phyloP scores from a whole-genome alignment of 92 coral and sea anemone genomes.

The Micromussa lordhowensis region DNA sequence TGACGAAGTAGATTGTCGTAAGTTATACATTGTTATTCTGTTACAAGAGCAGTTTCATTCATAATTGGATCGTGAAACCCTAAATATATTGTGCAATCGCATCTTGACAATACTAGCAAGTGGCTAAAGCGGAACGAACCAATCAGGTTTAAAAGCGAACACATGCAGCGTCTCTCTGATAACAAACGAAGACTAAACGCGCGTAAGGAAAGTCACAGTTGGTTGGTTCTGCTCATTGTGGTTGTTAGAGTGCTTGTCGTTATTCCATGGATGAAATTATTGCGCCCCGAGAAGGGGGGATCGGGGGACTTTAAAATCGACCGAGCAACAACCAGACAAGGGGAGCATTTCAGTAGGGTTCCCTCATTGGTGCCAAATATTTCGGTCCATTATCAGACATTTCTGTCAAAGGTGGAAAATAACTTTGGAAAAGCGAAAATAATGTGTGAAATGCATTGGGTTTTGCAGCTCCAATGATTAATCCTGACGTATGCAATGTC shows the following conservation, averaged over 20 bases:
- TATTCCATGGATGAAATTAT: too few relatives aligned
- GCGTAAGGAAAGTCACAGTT: too few relatives aligned
- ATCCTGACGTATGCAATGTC: conserved; percentile 67
- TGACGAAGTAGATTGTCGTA: conserved; percentile 82
- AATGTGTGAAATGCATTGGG: neutral
- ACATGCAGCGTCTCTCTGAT: too few relatives aligned
- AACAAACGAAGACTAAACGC: neutral
- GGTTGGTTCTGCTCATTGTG: too few relatives aligned
- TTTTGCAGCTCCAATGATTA: conserved; percentile 69
- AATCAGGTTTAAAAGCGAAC: too few relatives aligned
- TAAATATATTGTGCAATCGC: neutral
- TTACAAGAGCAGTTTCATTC: too few relatives aligned
- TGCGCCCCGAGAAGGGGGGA: too few relatives aligned
- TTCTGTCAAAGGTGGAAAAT: neutral
- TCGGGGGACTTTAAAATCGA: too few relatives aligned
- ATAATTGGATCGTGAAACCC: neutral
- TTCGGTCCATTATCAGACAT: neutral
- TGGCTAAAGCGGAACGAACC: too few relatives aligned
- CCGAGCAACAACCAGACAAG: neutral
- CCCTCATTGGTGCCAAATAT: neutral
- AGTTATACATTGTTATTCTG: conserved; percentile 22
- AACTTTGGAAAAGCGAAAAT: neutral
- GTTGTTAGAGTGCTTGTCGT: too few relatives aligned
- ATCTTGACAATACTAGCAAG: too few relatives aligned
- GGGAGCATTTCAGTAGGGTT: neutral